Percentiles rank a stretch among this genome's conserved stretches.
Conservation (phyloP, 2,888 invertebrate species). For the Branchipolynoe longqiensis region DNA sequence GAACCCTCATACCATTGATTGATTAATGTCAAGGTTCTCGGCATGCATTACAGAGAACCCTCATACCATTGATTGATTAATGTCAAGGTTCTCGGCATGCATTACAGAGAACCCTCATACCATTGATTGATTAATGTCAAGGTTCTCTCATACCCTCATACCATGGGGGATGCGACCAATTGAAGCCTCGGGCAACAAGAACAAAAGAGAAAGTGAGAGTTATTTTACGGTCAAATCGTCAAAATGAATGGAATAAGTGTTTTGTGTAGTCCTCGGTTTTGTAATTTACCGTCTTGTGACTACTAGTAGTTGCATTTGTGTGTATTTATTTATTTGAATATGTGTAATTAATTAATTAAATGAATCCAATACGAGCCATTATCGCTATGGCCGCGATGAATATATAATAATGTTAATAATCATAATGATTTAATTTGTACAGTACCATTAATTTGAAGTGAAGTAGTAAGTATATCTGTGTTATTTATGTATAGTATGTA, state of each 20-base stretch:
- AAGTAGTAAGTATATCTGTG: constrained; percentile 29
- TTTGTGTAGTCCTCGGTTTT: constrained; percentile 47
- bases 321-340: constrained; percentile 56
- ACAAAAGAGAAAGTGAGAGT: not conserved
- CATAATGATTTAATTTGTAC: constrained; percentile 30
- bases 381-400: not conserved
- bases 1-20: too few relatives aligned
- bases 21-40: too few relatives aligned
- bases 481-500: constrained; percentile 30
- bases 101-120: too few relatives aligned
- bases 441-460: constrained; percentile 37
- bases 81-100: too few relatives aligned
- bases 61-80: too few relatives aligned
- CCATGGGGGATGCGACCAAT: not conserved
- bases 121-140: too few relatives aligned
- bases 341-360: not conserved
- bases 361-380: constrained; percentile 1
- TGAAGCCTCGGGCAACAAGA: not conserved
- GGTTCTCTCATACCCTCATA: too few relatives aligned
- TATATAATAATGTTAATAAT: constrained; percentile 20
- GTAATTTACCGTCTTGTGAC: constrained; percentile 37
- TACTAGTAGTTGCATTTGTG: constrained; percentile 54
- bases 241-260: constrained; percentile 48
- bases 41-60: too few relatives aligned
- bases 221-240: constrained; percentile 15